A percentile compares a stretch with the other conserved stretches of the same genome.
These are phyloP conservation scores for Lottia scabra DNA, from an alignment of 2,888 invertebrate genomes.

Conservation along the genomic window DNA sequence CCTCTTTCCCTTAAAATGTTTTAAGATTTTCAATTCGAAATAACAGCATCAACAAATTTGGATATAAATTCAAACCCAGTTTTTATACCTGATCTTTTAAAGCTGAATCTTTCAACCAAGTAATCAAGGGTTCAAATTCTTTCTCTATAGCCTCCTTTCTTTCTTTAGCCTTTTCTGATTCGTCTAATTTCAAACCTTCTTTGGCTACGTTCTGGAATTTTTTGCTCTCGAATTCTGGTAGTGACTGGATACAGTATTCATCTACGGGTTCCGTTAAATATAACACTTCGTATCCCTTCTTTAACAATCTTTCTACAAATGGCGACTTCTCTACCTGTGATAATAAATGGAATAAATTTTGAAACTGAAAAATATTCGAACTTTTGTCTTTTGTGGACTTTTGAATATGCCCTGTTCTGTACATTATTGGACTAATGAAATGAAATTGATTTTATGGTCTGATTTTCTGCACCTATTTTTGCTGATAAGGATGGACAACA, in stretches of 20 bases:
- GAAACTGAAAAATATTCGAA: no score
- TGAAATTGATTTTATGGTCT: no score
- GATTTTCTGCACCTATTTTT: no score
- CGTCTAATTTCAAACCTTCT: slow-evolving; percentile 88
- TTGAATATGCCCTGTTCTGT: no score
- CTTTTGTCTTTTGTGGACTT: no score
- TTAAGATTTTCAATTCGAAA: no score
- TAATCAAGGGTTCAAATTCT: slow-evolving; percentile 88
- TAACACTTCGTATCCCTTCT: slow-evolving; percentile 94
- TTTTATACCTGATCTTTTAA: slow-evolving; percentile 79
- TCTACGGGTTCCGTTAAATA: slow-evolving; percentile 97
- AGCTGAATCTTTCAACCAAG: slow-evolving; percentile 87
- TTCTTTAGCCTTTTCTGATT: slow-evolving; percentile 80
- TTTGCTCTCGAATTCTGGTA: slow-evolving; percentile 98
- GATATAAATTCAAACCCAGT: not conserved
- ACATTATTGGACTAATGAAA: no score
- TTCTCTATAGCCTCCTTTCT: slow-evolving; percentile 78
- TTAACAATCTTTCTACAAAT: slow-evolving; percentile 92
- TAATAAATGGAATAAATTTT: no score
- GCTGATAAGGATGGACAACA: no score
- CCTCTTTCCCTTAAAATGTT: no score
- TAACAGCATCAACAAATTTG: not conserved
- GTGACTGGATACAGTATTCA: slow-evolving; percentile 94
- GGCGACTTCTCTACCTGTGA: slow-evolving; percentile 81
- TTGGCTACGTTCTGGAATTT: slow-evolving; percentile 98